These are phyloP conservation scores for Holcopasites calliopsidis DNA, from an alignment of 1,140 invertebrate genomes.

Conservation along the genomic window DNA sequence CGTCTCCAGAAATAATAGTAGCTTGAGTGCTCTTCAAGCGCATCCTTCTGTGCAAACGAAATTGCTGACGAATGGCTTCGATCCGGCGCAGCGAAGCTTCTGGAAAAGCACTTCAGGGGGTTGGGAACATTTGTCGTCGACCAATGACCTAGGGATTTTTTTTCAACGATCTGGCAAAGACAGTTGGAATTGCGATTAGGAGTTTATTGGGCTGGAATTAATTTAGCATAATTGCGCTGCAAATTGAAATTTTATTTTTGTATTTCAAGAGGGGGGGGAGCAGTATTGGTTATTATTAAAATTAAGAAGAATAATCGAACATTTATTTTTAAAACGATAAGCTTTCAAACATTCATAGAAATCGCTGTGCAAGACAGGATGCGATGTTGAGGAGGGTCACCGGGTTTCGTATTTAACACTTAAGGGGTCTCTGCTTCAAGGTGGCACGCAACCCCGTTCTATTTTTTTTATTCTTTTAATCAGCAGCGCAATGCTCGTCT, in stretches of 20 bases:
- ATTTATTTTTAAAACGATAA: no score
- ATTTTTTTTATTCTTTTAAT: constrained; percentile 54
- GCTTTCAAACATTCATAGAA: background rate
- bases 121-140: background rate
- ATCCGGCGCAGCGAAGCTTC: background rate
- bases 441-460: constrained; percentile 51
- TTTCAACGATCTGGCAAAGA: no score
- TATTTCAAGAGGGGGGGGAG: no score
- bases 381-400: background rate
- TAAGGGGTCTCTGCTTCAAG: constrained; percentile 48
- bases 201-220: no score
- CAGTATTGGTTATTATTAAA: no score
- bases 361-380: background rate
- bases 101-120: no score
- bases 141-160: no score
- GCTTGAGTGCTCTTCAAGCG: background rate
- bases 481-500: constrained; percentile 55
- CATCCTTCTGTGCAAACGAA: background rate
- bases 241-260: no score
- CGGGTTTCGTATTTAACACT: no score
- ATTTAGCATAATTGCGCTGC: no score
- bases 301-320: no score
- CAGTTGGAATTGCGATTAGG: no score
- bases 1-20: background rate
- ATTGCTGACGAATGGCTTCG: background rate